Evolutionary conservation across 1,140 invertebrate genomes (phyloP).

Genomic region (Mya arenaria): DNA sequence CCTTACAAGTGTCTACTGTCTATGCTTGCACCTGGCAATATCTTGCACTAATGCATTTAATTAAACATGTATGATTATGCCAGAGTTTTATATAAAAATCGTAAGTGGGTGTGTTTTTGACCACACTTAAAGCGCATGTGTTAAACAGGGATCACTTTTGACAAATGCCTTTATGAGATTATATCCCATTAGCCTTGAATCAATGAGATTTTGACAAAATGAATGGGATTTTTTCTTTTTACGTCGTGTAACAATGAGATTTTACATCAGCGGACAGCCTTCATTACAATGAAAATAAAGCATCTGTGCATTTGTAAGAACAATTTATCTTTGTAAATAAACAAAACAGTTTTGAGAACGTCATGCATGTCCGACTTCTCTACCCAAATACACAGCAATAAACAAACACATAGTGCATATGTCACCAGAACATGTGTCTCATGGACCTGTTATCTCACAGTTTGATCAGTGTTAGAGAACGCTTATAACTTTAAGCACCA

Average conservation of each 20-base stretch:
- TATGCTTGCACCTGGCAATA: background rate
- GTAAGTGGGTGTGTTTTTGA: background rate
- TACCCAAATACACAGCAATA: background rate
- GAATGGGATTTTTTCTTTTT: background rate
- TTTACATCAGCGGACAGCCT: background rate
- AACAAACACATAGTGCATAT: background rate
- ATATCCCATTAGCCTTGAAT: background rate
- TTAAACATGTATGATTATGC: background rate
- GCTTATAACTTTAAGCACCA: background rate
- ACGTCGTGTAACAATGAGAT: background rate
- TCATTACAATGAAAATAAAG: background rate
- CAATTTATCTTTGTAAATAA: background rate
- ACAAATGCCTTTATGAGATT: background rate
- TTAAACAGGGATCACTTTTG: background rate
- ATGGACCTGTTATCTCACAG: background rate
- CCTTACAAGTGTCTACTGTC: background rate
- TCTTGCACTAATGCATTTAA: background rate
- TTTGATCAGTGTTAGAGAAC: background rate
- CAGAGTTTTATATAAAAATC: background rate
- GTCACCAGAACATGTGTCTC: background rate
- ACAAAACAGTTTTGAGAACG: background rate
- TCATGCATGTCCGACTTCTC: background rate
- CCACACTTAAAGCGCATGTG: background rate
- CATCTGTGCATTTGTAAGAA: background rate
- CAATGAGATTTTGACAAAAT: background rate